Base-by-base conservation (phyloP, 2,797 vertebrate species). In the Chelon labrosus region DNA sequence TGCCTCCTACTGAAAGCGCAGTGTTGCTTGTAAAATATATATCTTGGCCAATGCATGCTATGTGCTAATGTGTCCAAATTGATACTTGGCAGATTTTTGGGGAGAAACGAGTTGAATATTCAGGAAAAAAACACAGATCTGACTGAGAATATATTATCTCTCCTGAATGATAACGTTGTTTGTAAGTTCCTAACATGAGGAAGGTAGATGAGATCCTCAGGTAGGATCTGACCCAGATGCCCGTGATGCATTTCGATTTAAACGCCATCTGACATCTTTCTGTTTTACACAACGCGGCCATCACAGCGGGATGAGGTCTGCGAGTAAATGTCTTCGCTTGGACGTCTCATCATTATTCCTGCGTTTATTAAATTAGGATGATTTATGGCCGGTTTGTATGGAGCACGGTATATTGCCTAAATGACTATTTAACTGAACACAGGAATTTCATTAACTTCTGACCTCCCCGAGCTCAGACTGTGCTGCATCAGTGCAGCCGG, bases 381-480 rank as follows among this genome's bases (percentile, higher is more conserved):
- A 95, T 95, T 94, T 94, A 95, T 95, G 93, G 87, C 85, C 27
- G 77, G 75, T 88, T 87, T 82, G 84, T 68, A 76, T 69, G 77
- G 84, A 84, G 88, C 85, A 66, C 83, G 89, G 90, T 94, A 88
- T 93, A 94, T 93, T 94, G 90, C 84, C 85, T 91, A 92, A 94
- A 94, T 89, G 85, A 93, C 92, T 91, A 88, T 94, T 94, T 94
- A 94, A 94, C 93, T 87, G 90, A 94, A 94, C 91, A 89, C 86
- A 88, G 91, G 92, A 93, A 94, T 95, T 94, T 94, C 90, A 95
- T 95, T 95, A 94, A 93, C 94, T 87, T 93, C 87, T 95, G 94
- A 95, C 94, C 94, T 91, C 89, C 38, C 38, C 17, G 35, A 85
- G 89, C 79, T 62, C 82, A 85, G 89, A 90, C 73, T 69, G 77